A percentile compares a stretch with the other conserved stretches of the same genome.
Conservation (phyloP, 2,113 vertebrate species). For the Mobula birostris region DNA sequence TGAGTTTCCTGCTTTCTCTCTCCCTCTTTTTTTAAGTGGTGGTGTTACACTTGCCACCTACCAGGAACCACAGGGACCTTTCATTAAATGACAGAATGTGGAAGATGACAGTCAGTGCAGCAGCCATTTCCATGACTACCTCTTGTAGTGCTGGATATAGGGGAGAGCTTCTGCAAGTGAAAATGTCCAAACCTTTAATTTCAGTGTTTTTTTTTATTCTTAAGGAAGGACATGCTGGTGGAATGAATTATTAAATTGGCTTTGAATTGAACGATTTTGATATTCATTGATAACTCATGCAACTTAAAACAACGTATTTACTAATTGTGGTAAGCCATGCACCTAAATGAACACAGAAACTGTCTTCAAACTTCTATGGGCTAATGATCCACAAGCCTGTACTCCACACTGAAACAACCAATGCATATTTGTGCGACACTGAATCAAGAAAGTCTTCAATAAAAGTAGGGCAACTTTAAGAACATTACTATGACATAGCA, state of each 20-base stretch:
- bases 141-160: too few relatives aligned
- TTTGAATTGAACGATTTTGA: not conserved
- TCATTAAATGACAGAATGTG: too few relatives aligned
- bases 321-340: not conserved
- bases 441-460: not conserved
- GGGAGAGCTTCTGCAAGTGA: not conserved
- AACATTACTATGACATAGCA: too few relatives aligned
- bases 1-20: too few relatives aligned
- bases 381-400: not conserved
- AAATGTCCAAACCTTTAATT: not conserved
- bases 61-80: too few relatives aligned
- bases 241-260: not conserved
- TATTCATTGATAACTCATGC: not conserved
- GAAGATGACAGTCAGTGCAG: too few relatives aligned
- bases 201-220: not conserved
- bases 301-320: not conserved
- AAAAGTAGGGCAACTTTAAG: not conserved
- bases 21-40: too few relatives aligned
- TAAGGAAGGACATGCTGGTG: not conserved
- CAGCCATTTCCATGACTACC: too few relatives aligned
- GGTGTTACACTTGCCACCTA: too few relatives aligned
- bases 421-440: not conserved
- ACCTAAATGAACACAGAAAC: not conserved
- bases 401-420: not conserved
- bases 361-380: not conserved